Evolutionary conservation across 2,113 vertebrate genomes (phyloP).

Genomic region (Mesembrinibis cayennensis): DNA sequence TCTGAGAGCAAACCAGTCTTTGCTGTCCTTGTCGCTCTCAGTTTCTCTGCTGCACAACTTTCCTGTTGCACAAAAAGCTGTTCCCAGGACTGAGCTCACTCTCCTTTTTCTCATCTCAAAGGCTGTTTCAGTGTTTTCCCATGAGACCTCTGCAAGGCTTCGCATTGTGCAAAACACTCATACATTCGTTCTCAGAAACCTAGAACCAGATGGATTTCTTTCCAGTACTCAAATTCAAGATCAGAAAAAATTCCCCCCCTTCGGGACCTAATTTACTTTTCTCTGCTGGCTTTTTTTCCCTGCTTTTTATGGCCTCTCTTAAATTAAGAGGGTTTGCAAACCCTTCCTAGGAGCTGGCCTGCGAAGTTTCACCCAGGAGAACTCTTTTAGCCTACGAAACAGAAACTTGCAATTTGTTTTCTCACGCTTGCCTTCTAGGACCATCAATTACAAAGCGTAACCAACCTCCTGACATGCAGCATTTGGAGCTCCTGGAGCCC

Average conservation of each 20-base stretch:
- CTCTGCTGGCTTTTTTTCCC: background rate
- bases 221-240: background rate
- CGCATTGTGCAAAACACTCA: background rate
- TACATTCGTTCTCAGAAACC: background rate
- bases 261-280: background rate
- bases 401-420: background rate
- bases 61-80: background rate
- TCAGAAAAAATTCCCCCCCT: background rate
- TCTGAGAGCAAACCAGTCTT: background rate
- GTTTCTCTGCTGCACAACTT: background rate
- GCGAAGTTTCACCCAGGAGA: background rate
- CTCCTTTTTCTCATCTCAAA: background rate
- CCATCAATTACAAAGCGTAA: background rate
- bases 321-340: background rate
- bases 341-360: background rate
- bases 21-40: background rate
- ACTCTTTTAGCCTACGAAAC: background rate
- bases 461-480: background rate
- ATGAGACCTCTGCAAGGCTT: background rate
- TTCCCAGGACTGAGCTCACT: background rate
- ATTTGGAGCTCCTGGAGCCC: background rate
- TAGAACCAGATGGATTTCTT: conserved; percentile 11
- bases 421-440: background rate
- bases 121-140: background rate
- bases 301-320: conserved; percentile 18